phyloP scores from a whole-genome alignment of 2,113 vertebrate species.

The Anolis sagrei region DNA sequence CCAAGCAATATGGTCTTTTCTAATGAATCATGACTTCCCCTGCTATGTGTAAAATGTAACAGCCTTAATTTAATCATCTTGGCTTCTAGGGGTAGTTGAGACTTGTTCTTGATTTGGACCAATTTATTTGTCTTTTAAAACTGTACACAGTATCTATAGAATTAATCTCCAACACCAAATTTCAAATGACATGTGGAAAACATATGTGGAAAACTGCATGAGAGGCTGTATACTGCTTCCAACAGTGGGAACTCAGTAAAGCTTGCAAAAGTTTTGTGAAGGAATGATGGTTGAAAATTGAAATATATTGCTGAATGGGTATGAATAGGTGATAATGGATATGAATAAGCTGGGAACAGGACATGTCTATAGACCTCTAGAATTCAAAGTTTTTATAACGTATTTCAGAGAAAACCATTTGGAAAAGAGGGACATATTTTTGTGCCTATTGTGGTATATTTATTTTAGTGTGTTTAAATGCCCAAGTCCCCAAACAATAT shows the following conservation, averaged over 20 bases:
- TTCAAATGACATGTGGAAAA: neutral
- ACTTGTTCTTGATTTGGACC: too few relatives aligned
- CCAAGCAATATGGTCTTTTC: too few relatives aligned
- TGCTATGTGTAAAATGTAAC: too few relatives aligned
- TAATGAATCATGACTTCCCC: too few relatives aligned
- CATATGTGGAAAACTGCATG: too few relatives aligned
- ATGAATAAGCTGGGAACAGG: neutral
- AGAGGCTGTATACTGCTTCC: neutral
- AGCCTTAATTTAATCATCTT: too few relatives aligned
- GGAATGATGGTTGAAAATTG: neutral
- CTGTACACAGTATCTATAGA: too few relatives aligned
- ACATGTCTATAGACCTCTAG: neutral
- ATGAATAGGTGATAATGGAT: neutral
- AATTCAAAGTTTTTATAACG: neutral
- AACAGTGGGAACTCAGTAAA: neutral
- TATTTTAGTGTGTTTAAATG: neutral
- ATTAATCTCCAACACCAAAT: too few relatives aligned
- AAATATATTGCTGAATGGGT: neutral
- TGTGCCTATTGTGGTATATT: neutral
- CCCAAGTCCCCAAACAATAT: constrained; percentile 36
- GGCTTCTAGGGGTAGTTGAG: too few relatives aligned
- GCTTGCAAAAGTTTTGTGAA: neutral
- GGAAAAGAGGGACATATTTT: neutral
- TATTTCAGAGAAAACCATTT: neutral
- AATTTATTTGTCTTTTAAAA: too few relatives aligned